Conservation (phyloP, 2,888 invertebrate genomes). For the Pinctada fucata region DNA sequence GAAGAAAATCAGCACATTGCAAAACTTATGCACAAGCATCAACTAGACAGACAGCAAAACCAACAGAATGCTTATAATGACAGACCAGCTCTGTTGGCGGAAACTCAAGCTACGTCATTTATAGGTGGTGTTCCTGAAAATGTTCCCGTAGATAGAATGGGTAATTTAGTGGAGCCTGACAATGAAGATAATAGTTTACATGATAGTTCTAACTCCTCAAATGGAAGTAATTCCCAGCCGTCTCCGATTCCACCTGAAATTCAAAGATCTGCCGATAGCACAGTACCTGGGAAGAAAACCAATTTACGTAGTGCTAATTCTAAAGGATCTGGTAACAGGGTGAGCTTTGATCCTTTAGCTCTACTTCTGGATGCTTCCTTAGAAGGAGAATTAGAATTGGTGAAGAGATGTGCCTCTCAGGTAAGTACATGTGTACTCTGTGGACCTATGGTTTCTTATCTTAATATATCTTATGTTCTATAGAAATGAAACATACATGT, state of each 20-base stretch:
- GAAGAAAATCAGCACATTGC: constrained; percentile 68
- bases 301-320: constrained; percentile 79
- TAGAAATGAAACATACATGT: too few relatives aligned
- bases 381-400: constrained; percentile 97
- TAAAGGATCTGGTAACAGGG: constrained; percentile 79
- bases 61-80: constrained; percentile 41
- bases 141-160: constrained; percentile 56
- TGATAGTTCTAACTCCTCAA: constrained; percentile 38
- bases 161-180: constrained; percentile 55
- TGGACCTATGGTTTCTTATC: neutral
- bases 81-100: constrained; percentile 45
- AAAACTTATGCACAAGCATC: constrained; percentile 57
- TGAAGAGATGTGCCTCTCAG: constrained; percentile 92
- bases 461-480: too few relatives aligned
- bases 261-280: constrained; percentile 13
- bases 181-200: constrained; percentile 38
- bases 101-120: constrained; percentile 60
- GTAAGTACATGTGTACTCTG: constrained; percentile 65
- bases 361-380: constrained; percentile 96
- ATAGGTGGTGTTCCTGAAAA: constrained; percentile 57
- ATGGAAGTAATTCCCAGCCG: constrained; percentile 9
- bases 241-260: constrained; percentile 21
- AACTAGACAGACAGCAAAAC: constrained; percentile 50
- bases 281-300: constrained; percentile 59
- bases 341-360: constrained; percentile 98